These are phyloP conservation scores for Peromyscus polionotus DNA, from an alignment of 2,113 vertebrate genomes.

Conservation along the genomic window DNA sequence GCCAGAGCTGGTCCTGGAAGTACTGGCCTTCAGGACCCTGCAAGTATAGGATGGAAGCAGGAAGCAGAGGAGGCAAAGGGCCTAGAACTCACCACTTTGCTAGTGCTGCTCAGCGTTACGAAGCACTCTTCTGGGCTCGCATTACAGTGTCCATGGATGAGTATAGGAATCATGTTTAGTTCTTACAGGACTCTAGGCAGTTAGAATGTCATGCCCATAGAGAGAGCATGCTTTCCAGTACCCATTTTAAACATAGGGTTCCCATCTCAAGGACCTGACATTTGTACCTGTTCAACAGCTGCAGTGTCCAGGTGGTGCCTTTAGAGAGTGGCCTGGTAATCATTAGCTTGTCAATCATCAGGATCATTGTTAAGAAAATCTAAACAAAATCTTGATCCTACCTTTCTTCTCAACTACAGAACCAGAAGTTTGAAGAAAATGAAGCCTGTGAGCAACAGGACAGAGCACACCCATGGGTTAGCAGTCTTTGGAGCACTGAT, in stretches of 20 bases:
- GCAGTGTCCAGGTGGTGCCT: background rate
- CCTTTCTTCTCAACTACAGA: background rate
- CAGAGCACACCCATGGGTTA: background rate
- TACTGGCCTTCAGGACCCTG: background rate
- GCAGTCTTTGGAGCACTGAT: background rate
- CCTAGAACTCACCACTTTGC: background rate
- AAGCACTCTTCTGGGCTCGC: background rate
- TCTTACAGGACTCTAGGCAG: background rate
- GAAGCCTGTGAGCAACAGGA: background rate
- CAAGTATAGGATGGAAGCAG: background rate
- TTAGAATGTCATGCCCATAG: background rate
- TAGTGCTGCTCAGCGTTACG: background rate
- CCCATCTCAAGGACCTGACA: background rate
- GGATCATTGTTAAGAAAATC: background rate
- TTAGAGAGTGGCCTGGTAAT: background rate
- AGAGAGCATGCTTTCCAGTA: background rate
- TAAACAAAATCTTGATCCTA: background rate
- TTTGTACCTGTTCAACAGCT: background rate
- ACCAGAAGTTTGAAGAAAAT: background rate
- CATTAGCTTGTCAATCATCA: background rate
- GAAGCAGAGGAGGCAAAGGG: background rate
- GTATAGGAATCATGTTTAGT: background rate
- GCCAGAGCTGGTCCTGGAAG: fast-evolving
- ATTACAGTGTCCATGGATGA: background rate
- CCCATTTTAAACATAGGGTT: background rate